Base-by-base conservation (phyloP, 2,888 invertebrate species). In the Coremacera marginata region DNA sequence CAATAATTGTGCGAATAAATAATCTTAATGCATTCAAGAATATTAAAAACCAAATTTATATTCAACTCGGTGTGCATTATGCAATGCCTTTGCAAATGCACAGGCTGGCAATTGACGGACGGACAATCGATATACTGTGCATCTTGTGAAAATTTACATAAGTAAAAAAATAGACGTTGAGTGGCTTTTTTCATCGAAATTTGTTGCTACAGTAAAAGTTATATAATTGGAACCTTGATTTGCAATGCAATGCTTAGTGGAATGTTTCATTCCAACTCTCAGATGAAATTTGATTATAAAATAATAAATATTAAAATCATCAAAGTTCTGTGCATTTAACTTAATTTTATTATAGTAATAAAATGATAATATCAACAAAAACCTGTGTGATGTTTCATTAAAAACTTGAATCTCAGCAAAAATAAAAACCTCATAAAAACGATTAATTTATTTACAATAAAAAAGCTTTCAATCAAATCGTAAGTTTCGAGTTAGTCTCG, bases 1-100 rank as follows among this genome's bases (percentile, higher is more conserved):
- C 86, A 86, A 86, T 86, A 86, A 86, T 83, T 85, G 84, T 84
- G 81, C 79, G 82, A 86, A 86, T 86, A 86, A 86, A 86, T 86
- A 86, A 85, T 83, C 81, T 85, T 85, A 86, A 86, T 86, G 85
- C 82, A 84, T 83, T 84, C 83, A 81, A 84, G 86, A 83, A 86
- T 84, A 86, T 86, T 86, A 86, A 86, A 86, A 86, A 84, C 82
- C 82, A 83, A 85, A 85, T 86, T 85, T 86, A 84, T 86, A 82
- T 84, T 82, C 84, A 81, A 80, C 80, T 80, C 82, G 67, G 49
- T 65, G 65, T 65, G 76, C 72, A 67, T 60, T 78, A 81, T 76
- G 63, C 82, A 70, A 51, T 63, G 25, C 19, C 16, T 49, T 65
- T 65, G 63, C 65, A 63, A 22, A 27, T 51, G 19, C 67, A 67